These are phyloP conservation scores for Siderastrea siderea DNA, from an alignment of 92 coral and sea anemone species.

Conservation along the genomic window DNA sequence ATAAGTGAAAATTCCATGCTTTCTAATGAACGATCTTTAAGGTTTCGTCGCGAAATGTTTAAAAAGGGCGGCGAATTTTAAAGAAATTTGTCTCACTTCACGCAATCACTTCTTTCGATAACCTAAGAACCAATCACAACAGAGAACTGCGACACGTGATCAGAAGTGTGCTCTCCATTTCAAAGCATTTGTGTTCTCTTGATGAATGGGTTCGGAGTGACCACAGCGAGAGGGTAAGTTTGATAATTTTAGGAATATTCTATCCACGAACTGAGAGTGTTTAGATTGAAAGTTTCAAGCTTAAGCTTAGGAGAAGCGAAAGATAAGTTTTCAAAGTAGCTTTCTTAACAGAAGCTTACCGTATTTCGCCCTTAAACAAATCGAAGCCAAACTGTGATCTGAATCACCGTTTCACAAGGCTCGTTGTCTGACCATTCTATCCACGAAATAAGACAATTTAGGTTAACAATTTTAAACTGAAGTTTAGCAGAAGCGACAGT, in stretches of 20 bases:
- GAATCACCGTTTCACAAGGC: too few relatives aligned
- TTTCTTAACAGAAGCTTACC: too few relatives aligned
- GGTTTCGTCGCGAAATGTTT: not conserved
- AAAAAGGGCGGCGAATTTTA: not conserved
- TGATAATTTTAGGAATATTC: too few relatives aligned
- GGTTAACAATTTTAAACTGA: not conserved
- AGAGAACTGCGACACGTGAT: constrained; percentile 3
- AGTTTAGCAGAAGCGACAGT: too few relatives aligned
- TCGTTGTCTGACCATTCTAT: not conserved
- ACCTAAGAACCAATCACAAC: constrained; percentile 4
- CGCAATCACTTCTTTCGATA: not conserved
- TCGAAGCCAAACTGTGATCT: too few relatives aligned
- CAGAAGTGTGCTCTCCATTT: not conserved
- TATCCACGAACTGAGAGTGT: too few relatives aligned
- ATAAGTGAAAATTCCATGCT: not conserved
- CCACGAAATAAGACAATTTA: not conserved
- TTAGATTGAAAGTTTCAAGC: too few relatives aligned
- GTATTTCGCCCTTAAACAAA: too few relatives aligned
- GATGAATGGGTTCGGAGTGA: not conserved
- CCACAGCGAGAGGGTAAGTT: not conserved
- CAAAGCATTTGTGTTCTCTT: not conserved
- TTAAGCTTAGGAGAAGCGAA: too few relatives aligned
- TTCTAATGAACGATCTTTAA: not conserved
- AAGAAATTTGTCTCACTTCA: not conserved
- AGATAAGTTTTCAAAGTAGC: too few relatives aligned